Conservation (phyloP, 2,888 invertebrate genomes). For the Junonia oenone region DNA sequence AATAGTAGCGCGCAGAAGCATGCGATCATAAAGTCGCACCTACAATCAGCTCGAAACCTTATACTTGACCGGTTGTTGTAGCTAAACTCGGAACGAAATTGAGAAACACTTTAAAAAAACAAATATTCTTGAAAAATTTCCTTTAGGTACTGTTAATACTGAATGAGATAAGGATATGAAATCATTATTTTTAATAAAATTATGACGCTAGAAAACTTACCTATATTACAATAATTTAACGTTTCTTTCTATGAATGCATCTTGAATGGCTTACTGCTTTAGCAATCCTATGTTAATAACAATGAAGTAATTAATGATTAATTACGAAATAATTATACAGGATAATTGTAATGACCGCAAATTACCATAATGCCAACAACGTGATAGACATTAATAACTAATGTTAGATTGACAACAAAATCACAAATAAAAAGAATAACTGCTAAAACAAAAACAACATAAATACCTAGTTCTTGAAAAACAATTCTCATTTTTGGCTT, state of each 20-base stretch:
- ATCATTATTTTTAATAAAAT: too few relatives aligned
- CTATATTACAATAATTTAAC: too few relatives aligned
- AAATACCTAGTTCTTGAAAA: neutral
- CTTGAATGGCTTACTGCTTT: constrained; percentile 1
- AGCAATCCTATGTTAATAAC: constrained; percentile 8
- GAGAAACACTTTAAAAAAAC: neutral
- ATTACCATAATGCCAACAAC: constrained; percentile 9
- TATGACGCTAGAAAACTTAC: too few relatives aligned
- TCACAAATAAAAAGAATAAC: constrained; percentile 3
- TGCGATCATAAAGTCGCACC: constrained; percentile 69
- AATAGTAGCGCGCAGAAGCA: constrained; percentile 69
- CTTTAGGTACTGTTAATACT: neutral
- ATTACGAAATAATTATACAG: constrained; percentile 15
- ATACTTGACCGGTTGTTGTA: constrained; percentile 59
- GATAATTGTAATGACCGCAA: constrained; percentile 21
- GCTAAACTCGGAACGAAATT: constrained; percentile 17
- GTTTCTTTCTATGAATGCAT: neutral
- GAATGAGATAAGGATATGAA: too few relatives aligned
- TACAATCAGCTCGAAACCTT: constrained; percentile 50
- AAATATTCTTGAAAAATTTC: neutral
- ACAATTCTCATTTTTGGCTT: neutral
- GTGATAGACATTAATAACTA: constrained; percentile 1
- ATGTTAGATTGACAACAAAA: neutral
- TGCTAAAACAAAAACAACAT: neutral
- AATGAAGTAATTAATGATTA: constrained; percentile 16